These are phyloP conservation scores for Conistra vaccinii DNA, from an alignment of 2,888 invertebrate genomes.

Conservation along the genomic window DNA sequence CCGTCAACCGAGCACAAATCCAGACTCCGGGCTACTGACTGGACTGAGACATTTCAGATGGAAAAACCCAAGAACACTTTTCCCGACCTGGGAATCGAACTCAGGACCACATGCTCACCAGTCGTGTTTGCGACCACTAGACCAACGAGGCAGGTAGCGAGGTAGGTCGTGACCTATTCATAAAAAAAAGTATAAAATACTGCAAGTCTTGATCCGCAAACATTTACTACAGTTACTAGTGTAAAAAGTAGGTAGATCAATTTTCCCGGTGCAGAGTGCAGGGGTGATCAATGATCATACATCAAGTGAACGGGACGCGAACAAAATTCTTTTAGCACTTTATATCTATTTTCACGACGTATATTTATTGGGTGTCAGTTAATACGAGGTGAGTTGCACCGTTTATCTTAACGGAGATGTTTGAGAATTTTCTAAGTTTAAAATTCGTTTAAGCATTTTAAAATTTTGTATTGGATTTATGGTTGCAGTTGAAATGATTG, in stretches of 20 bases:
- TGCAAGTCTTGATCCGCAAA: constrained; percentile 26
- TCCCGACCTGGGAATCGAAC: too few relatives aligned
- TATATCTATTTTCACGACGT: constrained; percentile 69
- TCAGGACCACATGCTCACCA: too few relatives aligned
- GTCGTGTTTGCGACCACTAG: too few relatives aligned
- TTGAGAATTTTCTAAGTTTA: constrained; percentile 21
- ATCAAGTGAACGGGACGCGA: constrained; percentile 63
- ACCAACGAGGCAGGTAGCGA: too few relatives aligned
- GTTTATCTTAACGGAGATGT: constrained; percentile 46
- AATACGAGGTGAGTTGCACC: constrained; percentile 61
- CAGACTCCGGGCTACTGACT: too few relatives aligned
- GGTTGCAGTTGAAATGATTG: not conserved
- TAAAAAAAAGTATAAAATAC: constrained; percentile 1
- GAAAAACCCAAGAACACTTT: too few relatives aligned
- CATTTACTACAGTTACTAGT: constrained; percentile 25
- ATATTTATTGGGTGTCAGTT: constrained; percentile 68
- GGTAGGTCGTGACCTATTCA: not conserved
- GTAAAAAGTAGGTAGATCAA: constrained; percentile 57
- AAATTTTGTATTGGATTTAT: not conserved
- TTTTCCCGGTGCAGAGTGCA: constrained; percentile 64
- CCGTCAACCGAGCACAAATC: too few relatives aligned
- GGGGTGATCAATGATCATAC: constrained; percentile 68
- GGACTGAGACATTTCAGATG: too few relatives aligned
- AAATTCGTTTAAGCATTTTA: constrained; percentile 34
- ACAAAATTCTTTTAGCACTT: constrained; percentile 69